These are phyloP conservation scores for Diglossa cyanea DNA, from an alignment of 2,797 vertebrate genomes.

Conservation along the genomic window DNA sequence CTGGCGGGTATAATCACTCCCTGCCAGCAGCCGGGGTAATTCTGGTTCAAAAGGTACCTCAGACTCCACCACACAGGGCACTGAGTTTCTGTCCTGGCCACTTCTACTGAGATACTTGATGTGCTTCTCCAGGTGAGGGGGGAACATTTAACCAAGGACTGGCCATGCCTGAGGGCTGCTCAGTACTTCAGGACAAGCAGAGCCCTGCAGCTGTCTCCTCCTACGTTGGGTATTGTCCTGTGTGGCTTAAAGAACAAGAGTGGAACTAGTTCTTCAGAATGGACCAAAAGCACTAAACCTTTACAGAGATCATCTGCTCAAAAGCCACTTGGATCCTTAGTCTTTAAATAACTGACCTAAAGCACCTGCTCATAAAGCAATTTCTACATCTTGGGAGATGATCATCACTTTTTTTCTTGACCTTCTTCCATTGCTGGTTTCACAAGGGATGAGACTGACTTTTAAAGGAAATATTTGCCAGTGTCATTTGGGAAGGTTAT, in stretches of 20 bases:
- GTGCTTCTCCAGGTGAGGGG: not conserved
- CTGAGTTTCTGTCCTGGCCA: not conserved
- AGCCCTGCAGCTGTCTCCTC: not conserved
- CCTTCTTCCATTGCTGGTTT: not conserved
- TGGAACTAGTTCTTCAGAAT: not conserved
- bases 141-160: not conserved
- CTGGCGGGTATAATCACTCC: not conserved
- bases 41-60: not conserved
- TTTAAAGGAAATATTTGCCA: not conserved
- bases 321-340: not conserved
- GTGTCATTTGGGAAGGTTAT: not conserved
- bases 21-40: not conserved
- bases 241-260: not conserved
- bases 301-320: not conserved
- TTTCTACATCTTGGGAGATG: not conserved
- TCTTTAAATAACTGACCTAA: conserved; percentile 2
- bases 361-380: not conserved
- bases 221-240: not conserved
- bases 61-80: not conserved
- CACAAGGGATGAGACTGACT: not conserved
- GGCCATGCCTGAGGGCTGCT: not conserved
- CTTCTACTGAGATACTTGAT: not conserved
- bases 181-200: not conserved
- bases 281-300: not conserved
- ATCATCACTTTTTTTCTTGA: not conserved